Percentiles rank a stretch among this genome's conserved stretches.
Evolutionary conservation across 2,888 invertebrate genomes (phyloP).

Genomic region (Leptodirus hochenwartii): DNA sequence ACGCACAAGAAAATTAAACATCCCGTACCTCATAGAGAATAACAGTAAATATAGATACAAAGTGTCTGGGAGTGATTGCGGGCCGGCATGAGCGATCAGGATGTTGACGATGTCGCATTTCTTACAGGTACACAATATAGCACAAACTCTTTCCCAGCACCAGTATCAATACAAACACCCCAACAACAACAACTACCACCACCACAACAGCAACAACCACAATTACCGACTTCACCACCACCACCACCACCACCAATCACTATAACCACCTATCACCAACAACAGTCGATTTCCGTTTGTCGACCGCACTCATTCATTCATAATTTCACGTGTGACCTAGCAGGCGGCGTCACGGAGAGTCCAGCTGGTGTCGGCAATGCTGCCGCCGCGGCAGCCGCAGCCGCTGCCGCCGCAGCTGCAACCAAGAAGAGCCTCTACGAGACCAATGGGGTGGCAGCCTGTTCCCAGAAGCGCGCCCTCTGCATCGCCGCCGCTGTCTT

Average conservation of each 20-base stretch:
- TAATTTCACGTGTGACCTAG: conserved; percentile 26
- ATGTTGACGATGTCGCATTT: conserved; percentile 84
- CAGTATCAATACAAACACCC: too few relatives aligned
- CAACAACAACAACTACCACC: too few relatives aligned
- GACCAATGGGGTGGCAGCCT: conserved; percentile 64
- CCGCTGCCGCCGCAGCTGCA: too few relatives aligned
- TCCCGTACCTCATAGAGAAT: too few relatives aligned
- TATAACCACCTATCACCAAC: conserved; percentile 14
- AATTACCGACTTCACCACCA: conserved; percentile 13
- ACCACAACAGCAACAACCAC: conserved; percentile 17
- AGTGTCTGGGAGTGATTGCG: too few relatives aligned
- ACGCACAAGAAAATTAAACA: too few relatives aligned
- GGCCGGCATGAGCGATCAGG: conserved; percentile 75
- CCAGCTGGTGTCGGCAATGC: too few relatives aligned
- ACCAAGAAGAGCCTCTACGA: conserved; percentile 51
- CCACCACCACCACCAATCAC: conserved; percentile 10
- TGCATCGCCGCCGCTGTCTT: conserved; percentile 65
- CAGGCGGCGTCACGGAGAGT: conserved; percentile 35
- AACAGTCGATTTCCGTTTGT: conserved; percentile 16
- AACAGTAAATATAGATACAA: too few relatives aligned
- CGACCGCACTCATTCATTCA: conserved; percentile 19
- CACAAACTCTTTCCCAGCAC: too few relatives aligned
- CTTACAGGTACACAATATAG: conserved; percentile 60
- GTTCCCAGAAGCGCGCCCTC: conserved; percentile 71
- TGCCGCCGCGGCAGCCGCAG: too few relatives aligned